Evolutionary conservation across 2,113 vertebrate species (phyloP).

Genomic region (Oxyura jamaicensis): DNA sequence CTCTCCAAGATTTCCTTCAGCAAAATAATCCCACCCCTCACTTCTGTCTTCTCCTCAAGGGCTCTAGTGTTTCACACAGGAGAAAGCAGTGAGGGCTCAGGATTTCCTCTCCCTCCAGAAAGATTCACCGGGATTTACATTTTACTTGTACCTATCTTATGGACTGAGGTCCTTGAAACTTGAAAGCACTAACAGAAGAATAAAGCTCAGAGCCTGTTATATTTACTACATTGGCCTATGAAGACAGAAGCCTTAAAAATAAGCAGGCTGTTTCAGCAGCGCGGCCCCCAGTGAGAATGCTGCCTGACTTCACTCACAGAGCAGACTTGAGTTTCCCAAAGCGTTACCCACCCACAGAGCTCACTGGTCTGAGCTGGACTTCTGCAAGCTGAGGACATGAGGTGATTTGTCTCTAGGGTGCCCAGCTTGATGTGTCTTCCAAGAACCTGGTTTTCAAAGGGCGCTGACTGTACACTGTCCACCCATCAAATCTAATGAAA

Average conservation of each 20-base stretch:
- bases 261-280: not conserved
- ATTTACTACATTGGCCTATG: not conserved
- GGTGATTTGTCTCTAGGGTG: not conserved
- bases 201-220: not conserved
- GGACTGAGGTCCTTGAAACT: not conserved
- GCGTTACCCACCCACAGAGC: not conserved
- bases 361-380: not conserved
- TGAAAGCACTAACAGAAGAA: not conserved
- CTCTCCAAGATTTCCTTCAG: slow-evolving; percentile 25
- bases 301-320: not conserved
- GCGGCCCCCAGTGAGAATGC: not conserved
- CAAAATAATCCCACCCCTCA: rapidly evolving
- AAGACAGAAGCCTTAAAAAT: not conserved
- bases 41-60: not conserved
- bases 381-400: not conserved
- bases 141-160: not conserved
- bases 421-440: not conserved
- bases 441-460: not conserved
- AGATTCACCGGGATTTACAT: not conserved
- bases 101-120: not conserved
- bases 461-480: not conserved
- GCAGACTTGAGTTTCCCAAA: not conserved
- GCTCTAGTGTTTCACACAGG: not conserved
- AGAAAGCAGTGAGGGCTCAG: not conserved
- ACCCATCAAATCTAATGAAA: not conserved